Base-by-base conservation (phyloP, 2,888 invertebrate genomes). In the Aleiodes testaceus region DNA sequence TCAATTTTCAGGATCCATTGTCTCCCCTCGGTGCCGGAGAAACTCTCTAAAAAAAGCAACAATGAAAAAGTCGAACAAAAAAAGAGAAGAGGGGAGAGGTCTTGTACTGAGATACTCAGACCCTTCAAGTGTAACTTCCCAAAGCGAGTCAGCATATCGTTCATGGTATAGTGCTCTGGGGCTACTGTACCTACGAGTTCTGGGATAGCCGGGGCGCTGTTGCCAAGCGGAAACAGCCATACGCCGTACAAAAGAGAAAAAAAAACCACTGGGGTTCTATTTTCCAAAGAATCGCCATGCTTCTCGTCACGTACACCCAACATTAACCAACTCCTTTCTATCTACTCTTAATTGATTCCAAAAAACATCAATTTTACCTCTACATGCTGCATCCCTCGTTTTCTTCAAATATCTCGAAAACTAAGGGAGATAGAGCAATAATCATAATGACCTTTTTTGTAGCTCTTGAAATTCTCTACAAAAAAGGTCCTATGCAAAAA, bases 141-240 rank as follows among this genome's bases (percentile, higher is more conserved):
- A 36, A 36, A 36, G 26, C 44, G 64, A 42, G 50, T 50, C 36
- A 30, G 16, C 45, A 30, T 36, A 50, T n/a, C 14, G 36, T 55
- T 14, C 53, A 36, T 36, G 26, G 53, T 26, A 16, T 55, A 55
- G 55, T 55, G n/a, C 36, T 55, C 36, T 9, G 18, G 55, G 30
- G 55, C 36, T 30, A 16, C 42, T 52, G 52, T 66, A 36, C 44
- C 66, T 45, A 66, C 66, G 44, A 66, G 66, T 53, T 53, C 66
- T 66, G 53, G 66, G 55, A 14, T 30, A 14, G 53, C 30, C 14
- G 22, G 75, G 61, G 78, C 83, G 80, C 81, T 85, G 85, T 85
- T 85, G 84, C 85, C 83, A 84, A 85, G 85, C 85, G 85, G 84
- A 85, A 84, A 83, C 42, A 63, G 69, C 30, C 52, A 16, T 14